Conservation (phyloP, 2,797 vertebrate genomes). For the Pseudochromis fuscus region DNA sequence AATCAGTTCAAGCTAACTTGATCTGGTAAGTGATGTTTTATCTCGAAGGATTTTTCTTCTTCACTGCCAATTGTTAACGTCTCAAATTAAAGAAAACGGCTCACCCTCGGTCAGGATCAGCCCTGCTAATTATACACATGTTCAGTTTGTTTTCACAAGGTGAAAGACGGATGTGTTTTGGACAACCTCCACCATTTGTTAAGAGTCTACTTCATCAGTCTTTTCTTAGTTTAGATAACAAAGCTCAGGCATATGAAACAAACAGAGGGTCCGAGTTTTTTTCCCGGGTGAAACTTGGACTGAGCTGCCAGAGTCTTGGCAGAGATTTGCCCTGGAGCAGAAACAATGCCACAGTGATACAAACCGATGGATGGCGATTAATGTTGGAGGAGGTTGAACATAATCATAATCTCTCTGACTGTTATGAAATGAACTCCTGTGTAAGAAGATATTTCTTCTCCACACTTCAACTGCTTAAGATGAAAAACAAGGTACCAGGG, state of each 20-base stretch:
- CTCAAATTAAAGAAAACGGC: conserved; percentile 37
- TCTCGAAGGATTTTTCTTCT: conserved; percentile 11
- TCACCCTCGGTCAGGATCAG: conserved; percentile 24
- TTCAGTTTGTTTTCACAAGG: conserved; percentile 62
- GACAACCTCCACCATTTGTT: conserved; percentile 46
- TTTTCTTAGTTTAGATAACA: conserved; percentile 51
- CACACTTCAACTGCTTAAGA: neutral
- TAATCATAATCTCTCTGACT: conserved; percentile 1
- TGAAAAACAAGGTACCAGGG: conserved; percentile 22
- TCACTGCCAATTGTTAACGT: conserved; percentile 35
- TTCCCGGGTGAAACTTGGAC: conserved; percentile 38
- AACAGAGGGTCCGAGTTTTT: conserved; percentile 37
- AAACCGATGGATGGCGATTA: neutral
- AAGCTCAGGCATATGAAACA: conserved; percentile 49
- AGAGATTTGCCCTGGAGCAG: conserved; percentile 3
- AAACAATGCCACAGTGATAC: conserved; percentile 14
- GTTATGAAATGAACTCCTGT: neutral
- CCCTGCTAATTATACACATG: conserved; percentile 50
- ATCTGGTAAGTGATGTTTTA: neutral
- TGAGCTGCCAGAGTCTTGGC: conserved; percentile 33
- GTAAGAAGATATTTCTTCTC: conserved; percentile 21
- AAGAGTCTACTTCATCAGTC: conserved; percentile 60
- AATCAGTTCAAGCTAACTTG: neutral
- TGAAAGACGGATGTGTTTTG: conserved; percentile 66
- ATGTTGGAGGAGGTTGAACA: too few species aligned